Percentiles rank a stretch among this genome's conserved stretches.
Conservation (phyloP, 23 tunicate species). For the Clavelina lepadiformis region DNA sequence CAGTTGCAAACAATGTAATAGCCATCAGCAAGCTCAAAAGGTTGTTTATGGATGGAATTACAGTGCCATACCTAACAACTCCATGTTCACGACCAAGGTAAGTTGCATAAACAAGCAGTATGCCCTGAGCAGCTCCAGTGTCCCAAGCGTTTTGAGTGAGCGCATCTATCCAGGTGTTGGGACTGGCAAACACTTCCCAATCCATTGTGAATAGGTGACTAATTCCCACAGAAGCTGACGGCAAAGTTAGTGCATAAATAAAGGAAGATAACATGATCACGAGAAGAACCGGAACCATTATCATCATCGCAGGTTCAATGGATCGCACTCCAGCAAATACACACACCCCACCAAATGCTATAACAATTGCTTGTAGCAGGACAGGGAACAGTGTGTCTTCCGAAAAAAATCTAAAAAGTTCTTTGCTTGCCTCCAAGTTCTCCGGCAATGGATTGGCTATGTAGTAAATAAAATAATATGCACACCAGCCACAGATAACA, state of each 20-base stretch:
- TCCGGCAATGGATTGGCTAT: slow-evolving; percentile 63
- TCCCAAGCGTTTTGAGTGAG: slow-evolving; percentile 96
- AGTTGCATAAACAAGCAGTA: slow-evolving; percentile 62
- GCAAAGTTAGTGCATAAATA: slow-evolving; percentile 57
- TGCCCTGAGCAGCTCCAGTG: slow-evolving; percentile 88
- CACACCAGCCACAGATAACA: slow-evolving; percentile 88
- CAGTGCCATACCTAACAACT: slow-evolving; percentile 64
- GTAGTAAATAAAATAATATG: slow-evolving; percentile 65
- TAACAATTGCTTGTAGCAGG: slow-evolving; percentile 63
- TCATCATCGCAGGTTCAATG: slow-evolving; percentile 79
- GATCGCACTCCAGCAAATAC: slow-evolving; percentile 78
- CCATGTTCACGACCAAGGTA: slow-evolving; percentile 71
- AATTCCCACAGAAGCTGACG: slow-evolving; percentile 68
- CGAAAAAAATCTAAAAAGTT: slow-evolving; percentile 39
- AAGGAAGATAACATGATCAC: slow-evolving; percentile 63
- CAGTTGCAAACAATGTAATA: slow-evolving; percentile 72
- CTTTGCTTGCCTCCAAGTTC: slow-evolving; percentile 20
- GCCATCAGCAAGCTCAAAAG: slow-evolving; percentile 77
- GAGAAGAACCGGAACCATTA: slow-evolving; percentile 66
- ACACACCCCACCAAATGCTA: slow-evolving; percentile 44
- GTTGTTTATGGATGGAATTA: slow-evolving; percentile 71
- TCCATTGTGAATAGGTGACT: slow-evolving; percentile 77
- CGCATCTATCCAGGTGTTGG: slow-evolving; percentile 71
- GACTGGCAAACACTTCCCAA: slow-evolving; percentile 67
- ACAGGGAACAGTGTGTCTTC: slow-evolving; percentile 49